A percentile compares a stretch with the other conserved stretches of the same genome.
Conservation (phyloP, 2,888 invertebrate species). For the Pachycephus smyrnensis region DNA sequence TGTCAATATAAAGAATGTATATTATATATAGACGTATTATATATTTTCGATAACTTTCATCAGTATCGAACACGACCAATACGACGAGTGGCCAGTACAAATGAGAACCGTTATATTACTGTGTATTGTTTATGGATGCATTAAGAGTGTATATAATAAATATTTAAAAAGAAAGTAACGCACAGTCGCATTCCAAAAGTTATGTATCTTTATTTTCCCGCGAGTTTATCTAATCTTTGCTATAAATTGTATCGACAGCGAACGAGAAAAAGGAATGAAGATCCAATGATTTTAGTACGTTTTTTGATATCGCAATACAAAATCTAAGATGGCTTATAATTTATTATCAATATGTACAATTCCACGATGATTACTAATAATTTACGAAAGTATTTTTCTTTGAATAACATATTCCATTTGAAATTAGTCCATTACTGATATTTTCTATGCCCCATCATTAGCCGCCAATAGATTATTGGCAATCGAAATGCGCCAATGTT, state of each 20-base stretch:
- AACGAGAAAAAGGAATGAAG: neutral
- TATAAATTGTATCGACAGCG: neutral
- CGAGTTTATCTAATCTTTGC: neutral
- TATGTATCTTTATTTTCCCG: neutral
- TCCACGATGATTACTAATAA: too few species aligned
- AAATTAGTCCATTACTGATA: too few species aligned
- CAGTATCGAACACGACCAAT: neutral
- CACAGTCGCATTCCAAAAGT: neutral
- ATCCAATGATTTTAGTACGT: neutral
- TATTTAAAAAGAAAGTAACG: neutral
- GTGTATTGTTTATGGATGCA: neutral
- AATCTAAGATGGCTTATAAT: neutral
- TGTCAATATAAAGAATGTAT: neutral
- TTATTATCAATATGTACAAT: neutral
- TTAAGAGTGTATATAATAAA: neutral
- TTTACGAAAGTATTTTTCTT: too few species aligned
- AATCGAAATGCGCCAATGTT: too few species aligned
- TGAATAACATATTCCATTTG: too few species aligned
- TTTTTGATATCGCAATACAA: neutral
- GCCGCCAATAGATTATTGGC: too few species aligned
- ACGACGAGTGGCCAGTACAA: neutral
- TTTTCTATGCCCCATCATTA: too few species aligned
- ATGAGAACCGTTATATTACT: neutral
- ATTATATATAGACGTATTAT: neutral
- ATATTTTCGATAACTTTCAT: neutral